A percentile compares a stretch with the other conserved stretches of the same genome.
These are phyloP conservation scores for Chelonus insularis DNA, from an alignment of 1,140 invertebrate species.

Conservation along the genomic window DNA sequence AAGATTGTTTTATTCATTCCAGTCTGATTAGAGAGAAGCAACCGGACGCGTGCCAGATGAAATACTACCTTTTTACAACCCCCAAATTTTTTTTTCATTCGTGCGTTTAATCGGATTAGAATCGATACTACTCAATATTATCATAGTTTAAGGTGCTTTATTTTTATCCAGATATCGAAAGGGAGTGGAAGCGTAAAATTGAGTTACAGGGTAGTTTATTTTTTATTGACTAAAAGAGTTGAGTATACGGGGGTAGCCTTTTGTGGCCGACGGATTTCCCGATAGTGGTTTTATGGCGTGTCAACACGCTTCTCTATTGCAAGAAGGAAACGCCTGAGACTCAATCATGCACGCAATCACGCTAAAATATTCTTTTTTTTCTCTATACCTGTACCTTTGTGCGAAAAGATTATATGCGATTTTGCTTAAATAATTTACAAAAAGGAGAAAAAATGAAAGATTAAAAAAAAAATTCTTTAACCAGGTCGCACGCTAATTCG, in stretches of 20 bases:
- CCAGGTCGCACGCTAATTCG: no score
- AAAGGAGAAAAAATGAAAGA: no score
- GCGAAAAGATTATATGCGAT: no score
- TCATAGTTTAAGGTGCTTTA: background rate
- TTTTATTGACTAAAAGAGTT: slow-evolving; percentile 42
- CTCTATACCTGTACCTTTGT: background rate
- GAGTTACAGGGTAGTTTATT: slow-evolving; percentile 57
- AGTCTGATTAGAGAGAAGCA: slow-evolving; percentile 22
- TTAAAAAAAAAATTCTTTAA: no score
- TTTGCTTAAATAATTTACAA: no score
- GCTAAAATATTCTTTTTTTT: slow-evolving; percentile 30
- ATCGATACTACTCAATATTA: slow-evolving; percentile 9
- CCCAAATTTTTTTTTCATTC: slow-evolving; percentile 26
- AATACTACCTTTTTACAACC: background rate
- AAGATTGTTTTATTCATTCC: slow-evolving; percentile 57
- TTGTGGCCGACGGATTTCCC: slow-evolving; percentile 56
- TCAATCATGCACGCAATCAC: slow-evolving; percentile 38
- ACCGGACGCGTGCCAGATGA: slow-evolving; percentile 42
- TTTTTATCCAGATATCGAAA: background rate
- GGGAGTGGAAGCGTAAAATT: slow-evolving; percentile 51
- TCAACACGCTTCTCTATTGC: slow-evolving; percentile 52
- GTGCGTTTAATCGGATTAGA: slow-evolving; percentile 8
- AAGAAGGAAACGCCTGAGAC: slow-evolving; percentile 24
- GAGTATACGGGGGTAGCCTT: slow-evolving; percentile 46
- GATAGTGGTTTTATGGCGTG: slow-evolving; percentile 59